Percentiles rank a stretch among this genome's conserved stretches.
These are phyloP conservation scores for Hipparchia sbordonii DNA, from an alignment of 2,888 invertebrate genomes.

Conservation along the genomic window DNA sequence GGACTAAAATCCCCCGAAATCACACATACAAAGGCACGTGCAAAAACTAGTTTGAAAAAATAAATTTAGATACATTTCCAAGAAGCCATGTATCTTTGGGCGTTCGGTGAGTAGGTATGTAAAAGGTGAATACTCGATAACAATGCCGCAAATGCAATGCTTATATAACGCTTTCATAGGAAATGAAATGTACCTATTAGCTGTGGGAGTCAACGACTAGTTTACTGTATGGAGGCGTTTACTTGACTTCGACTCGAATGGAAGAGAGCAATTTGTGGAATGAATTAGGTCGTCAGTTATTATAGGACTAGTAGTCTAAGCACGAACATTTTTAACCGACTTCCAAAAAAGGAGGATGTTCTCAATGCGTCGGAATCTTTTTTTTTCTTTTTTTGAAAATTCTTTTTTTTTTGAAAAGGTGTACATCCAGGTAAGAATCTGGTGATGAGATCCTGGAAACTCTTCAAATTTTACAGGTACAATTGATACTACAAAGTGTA, in stretches of 20 bases:
- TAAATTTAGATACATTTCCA: neutral
- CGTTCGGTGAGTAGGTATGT: neutral
- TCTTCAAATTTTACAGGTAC: too few species aligned
- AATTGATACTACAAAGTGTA: too few species aligned
- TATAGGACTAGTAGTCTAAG: neutral
- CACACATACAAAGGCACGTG: too few species aligned
- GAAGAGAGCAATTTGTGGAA: slow-evolving; percentile 1
- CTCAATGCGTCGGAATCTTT: too few species aligned
- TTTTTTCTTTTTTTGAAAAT: too few species aligned
- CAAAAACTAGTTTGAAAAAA: too few species aligned
- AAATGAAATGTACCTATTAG: slow-evolving; percentile 12
- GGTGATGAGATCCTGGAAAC: too few species aligned
- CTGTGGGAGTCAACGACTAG: slow-evolving; percentile 25
- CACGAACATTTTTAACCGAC: too few species aligned
- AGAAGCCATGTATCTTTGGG: neutral
- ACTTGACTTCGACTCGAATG: slow-evolving; percentile 3
- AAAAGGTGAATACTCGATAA: slow-evolving; percentile 22
- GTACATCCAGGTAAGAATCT: too few species aligned
- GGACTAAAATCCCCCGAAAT: too few species aligned
- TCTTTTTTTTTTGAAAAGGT: too few species aligned
- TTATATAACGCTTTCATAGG: slow-evolving; percentile 17
- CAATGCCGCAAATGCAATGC: slow-evolving; percentile 26
- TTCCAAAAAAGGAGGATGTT: too few species aligned
- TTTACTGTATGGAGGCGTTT: slow-evolving; percentile 15
- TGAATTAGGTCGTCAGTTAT: slow-evolving; percentile 10